phyloP scores from a whole-genome alignment of 2,888 invertebrate species.

The Eumacrocentrus americanus region DNA sequence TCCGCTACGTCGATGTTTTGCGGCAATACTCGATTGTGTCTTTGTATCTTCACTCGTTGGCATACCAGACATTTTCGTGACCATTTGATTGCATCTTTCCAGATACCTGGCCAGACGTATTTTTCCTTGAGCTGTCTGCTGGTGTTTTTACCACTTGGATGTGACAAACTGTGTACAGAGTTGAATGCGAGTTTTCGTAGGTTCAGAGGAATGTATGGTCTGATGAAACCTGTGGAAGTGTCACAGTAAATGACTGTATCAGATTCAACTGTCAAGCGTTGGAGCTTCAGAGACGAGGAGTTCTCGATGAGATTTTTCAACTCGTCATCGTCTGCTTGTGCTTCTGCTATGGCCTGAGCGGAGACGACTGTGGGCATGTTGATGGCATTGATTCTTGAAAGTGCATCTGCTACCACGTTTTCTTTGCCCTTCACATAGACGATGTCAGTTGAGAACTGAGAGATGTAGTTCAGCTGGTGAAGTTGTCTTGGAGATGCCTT shows the following conservation, averaged over 20 bases:
- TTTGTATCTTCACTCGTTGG: too few relatives aligned
- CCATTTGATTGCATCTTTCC: too few relatives aligned
- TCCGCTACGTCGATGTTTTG: too few relatives aligned
- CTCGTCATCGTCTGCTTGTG: conserved; percentile 28
- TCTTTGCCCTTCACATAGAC: conserved; percentile 29
- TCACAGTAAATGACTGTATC: conserved; percentile 32
- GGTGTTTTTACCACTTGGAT: too few relatives aligned
- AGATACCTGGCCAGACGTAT: too few relatives aligned
- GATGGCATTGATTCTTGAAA: conserved; percentile 28
- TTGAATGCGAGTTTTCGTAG: conserved; percentile 26
- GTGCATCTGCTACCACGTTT: conserved; percentile 34
- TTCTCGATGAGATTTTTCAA: background rate
- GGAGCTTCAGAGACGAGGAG: background rate
- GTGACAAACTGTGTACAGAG: conserved; percentile 9
- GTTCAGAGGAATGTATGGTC: conserved; percentile 19
- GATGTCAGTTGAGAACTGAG: conserved; percentile 29
- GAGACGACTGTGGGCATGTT: conserved; percentile 20
- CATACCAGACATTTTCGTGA: too few relatives aligned
- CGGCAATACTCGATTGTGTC: too few relatives aligned
- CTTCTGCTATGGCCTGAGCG: conserved; percentile 4
- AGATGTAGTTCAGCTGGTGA: conserved; percentile 26
- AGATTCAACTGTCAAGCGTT: background rate
- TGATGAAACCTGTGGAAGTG: conserved; percentile 16
- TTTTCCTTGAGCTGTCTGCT: too few relatives aligned
- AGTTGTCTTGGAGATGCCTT: conserved; percentile 25